phyloP scores from a whole-genome alignment of 2,797 vertebrate genomes.

The Pygocentrus nattereri region DNA sequence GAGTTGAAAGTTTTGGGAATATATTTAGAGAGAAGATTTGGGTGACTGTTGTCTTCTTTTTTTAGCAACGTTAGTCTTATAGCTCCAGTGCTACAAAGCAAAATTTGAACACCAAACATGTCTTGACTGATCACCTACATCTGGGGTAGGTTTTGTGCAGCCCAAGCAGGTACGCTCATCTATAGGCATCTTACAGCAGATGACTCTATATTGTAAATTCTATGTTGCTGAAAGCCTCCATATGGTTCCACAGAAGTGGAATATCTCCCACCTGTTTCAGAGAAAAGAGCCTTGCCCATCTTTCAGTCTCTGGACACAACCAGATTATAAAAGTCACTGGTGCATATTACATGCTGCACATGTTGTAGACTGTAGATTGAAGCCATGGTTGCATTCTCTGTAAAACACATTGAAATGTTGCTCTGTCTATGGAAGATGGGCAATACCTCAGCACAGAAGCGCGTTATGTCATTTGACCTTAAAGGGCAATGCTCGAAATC shows the following conservation, averaged over 20 bases:
- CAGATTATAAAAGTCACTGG: neutral
- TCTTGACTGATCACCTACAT: too few species aligned
- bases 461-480: conserved; percentile 4
- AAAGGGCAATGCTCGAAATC: neutral
- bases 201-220: neutral
- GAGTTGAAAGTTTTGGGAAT: too few species aligned
- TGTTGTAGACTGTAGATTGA: neutral
- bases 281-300: neutral
- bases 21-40: too few species aligned
- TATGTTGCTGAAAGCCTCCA: neutral
- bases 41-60: too few species aligned
- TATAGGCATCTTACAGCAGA: neutral
- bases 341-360: conserved; percentile 8
- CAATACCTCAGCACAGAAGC: neutral
- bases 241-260: conserved; percentile 2
- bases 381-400: neutral
- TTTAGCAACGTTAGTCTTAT: too few species aligned
- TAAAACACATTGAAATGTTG: neutral
- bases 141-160: too few species aligned
- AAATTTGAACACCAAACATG: too few species aligned
- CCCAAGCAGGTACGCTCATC: neutral
- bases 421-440: neutral
- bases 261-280: neutral
- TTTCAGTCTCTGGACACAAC: neutral
- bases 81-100: too few species aligned